Percentiles rank a stretch among this genome's conserved stretches.
Conservation (phyloP, 2,797 vertebrate genomes). For the Otus scops region DNA sequence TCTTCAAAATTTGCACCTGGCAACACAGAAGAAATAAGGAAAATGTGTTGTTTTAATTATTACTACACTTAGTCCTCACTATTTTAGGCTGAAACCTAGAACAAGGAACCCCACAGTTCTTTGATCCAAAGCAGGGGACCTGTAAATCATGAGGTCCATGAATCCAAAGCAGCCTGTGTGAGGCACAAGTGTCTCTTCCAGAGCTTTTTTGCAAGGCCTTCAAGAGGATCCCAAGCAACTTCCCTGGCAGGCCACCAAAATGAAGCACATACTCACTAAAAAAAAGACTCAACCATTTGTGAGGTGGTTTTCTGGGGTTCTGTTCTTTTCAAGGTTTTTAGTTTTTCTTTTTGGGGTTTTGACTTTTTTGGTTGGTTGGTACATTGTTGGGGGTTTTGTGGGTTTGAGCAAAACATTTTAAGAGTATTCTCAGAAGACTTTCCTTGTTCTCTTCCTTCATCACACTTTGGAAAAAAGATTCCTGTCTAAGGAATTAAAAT, state of each 20-base stretch:
- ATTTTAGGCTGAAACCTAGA: not conserved
- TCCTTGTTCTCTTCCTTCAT: not conserved
- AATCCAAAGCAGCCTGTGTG: not conserved
- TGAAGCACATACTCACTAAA: not conserved
- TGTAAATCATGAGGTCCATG: not conserved
- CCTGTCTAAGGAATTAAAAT: not conserved
- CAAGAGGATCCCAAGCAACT: not conserved
- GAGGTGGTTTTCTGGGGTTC: not conserved
- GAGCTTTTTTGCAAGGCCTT: not conserved
- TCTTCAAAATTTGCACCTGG: not conserved
- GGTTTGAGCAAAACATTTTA: not conserved
- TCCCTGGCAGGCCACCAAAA: not conserved
- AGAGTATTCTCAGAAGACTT: not conserved
- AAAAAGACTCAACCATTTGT: not conserved
- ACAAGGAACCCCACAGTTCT: not conserved
- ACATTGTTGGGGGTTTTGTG: not conserved
- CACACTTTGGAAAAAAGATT: not conserved
- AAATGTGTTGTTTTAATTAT: fast-evolving
- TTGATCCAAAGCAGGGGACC: not conserved
- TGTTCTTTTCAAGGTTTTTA: not conserved
- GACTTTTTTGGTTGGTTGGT: too few species aligned
- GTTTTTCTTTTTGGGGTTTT: too few species aligned
- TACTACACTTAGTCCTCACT: not conserved
- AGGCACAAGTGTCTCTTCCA: not conserved
- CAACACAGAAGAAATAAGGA: not conserved